Evolutionary conservation across 92 coral and sea anemone species (phyloP).

Genomic region (Metridium senile): DNA sequence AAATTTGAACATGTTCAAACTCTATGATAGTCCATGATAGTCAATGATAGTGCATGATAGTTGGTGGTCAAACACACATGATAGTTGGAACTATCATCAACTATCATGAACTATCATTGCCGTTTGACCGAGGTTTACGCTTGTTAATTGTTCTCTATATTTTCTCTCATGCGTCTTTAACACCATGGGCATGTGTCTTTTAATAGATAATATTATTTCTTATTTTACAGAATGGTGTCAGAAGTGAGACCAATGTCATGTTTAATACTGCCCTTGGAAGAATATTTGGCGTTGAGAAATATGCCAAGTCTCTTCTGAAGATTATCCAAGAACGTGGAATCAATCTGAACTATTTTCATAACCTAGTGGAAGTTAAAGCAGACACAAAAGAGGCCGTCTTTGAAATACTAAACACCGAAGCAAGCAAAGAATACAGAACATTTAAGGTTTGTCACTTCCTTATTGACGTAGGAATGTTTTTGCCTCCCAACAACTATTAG

Average conservation of each 20-base stretch:
- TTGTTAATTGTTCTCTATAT: too few relatives aligned
- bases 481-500: not conserved
- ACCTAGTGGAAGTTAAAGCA: conserved; percentile 79
- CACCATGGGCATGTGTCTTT: too few relatives aligned
- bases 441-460: conserved; percentile 40
- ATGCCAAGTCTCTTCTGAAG: conserved; percentile 76
- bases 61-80: too few relatives aligned
- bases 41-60: too few relatives aligned
- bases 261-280: conserved; percentile 84
- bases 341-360: conserved; percentile 73
- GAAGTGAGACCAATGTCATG: conserved; percentile 70
- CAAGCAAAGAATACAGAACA: conserved; percentile 35
- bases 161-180: too few relatives aligned
- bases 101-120: too few relatives aligned
- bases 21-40: too few relatives aligned
- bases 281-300: conserved; percentile 94
- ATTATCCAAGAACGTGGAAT: conserved; percentile 79
- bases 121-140: too few relatives aligned
- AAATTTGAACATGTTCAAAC: too few relatives aligned
- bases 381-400: conserved; percentile 84
- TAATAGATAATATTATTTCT: too few relatives aligned
- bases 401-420: conserved; percentile 65
- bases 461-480: not conserved
- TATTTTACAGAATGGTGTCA: conserved; percentile 59
- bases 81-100: too few relatives aligned